Percentiles rank a stretch among this genome's conserved stretches.
Conservation (phyloP, 1,140 invertebrate species). For the Eueides isabella region DNA sequence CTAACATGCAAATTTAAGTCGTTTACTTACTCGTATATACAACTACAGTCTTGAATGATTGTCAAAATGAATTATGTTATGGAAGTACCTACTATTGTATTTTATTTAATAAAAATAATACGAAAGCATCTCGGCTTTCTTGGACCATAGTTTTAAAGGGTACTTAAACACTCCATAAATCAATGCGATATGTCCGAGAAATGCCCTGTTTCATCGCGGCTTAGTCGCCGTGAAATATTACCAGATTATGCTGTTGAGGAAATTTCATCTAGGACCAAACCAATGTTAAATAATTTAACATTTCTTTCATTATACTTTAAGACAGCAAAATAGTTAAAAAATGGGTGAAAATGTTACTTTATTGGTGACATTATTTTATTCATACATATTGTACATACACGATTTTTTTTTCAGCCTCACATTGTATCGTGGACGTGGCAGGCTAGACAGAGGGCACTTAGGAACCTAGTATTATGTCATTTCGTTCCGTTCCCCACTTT, state of each 20-base stretch:
- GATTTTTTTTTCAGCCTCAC: too few relatives aligned
- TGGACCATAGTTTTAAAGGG: slow-evolving; percentile 72
- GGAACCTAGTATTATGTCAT: too few relatives aligned
- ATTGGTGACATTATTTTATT: not conserved
- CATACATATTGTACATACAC: too few relatives aligned
- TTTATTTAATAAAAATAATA: slow-evolving; percentile 37
- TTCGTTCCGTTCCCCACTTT: too few relatives aligned
- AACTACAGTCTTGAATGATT: not conserved
- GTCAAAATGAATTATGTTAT: not conserved
- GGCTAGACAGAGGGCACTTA: too few relatives aligned
- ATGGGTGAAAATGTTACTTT: not conserved
- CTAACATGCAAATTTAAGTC: not conserved
- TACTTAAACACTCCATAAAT: slow-evolving; percentile 78
- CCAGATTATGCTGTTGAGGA: slow-evolving; percentile 56
- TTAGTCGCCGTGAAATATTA: slow-evolving; percentile 71
- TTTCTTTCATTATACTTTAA: not conserved
- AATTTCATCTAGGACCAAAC: slow-evolving; percentile 30
- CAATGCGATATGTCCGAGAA: slow-evolving; percentile 74
- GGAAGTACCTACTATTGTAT: not conserved
- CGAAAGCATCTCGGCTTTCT: slow-evolving; percentile 58
- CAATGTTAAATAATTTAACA: slow-evolving; percentile 20
- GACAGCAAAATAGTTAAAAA: not conserved
- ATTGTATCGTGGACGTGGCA: too few relatives aligned
- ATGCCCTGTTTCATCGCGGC: slow-evolving; percentile 72
- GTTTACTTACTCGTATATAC: not conserved